These are phyloP conservation scores for Rhinolophus sinicus DNA, from an alignment of 2,113 vertebrate species.

Conservation along the genomic window DNA sequence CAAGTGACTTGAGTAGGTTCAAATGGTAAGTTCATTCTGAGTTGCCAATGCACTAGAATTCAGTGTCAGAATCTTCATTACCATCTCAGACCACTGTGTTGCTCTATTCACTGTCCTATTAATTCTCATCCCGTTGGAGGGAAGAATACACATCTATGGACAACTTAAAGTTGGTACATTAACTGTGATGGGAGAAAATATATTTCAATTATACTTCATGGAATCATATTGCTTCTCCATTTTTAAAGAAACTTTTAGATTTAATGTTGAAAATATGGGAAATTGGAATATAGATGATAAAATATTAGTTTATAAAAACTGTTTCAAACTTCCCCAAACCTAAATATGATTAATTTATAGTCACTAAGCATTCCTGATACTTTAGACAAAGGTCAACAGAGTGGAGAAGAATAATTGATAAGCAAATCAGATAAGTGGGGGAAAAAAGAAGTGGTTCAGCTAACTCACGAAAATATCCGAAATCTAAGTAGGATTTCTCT, in stretches of 20 bases:
- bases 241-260: not conserved
- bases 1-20: not conserved
- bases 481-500: not conserved
- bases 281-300: not conserved
- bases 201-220: not conserved
- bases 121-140: not conserved
- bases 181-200: not conserved
- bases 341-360: not conserved
- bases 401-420: not conserved
- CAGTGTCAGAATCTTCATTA: not conserved
- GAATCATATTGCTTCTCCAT: not conserved
- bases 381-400: not conserved
- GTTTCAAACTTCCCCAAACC: not conserved
- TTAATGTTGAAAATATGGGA: not conserved
- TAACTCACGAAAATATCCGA: not conserved
- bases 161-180: not conserved
- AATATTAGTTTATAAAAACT: slow-evolving; percentile 8
- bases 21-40: not conserved
- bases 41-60: not conserved
- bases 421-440: not conserved
- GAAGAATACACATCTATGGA: not conserved
- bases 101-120: not conserved
- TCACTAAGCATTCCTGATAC: not conserved
- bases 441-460: not conserved
- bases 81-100: not conserved